Percentiles rank a stretch among this genome's conserved stretches.
These are phyloP conservation scores for Drosophila incognita DNA, from an alignment of 2,888 invertebrate genomes.

Conservation along the genomic window DNA sequence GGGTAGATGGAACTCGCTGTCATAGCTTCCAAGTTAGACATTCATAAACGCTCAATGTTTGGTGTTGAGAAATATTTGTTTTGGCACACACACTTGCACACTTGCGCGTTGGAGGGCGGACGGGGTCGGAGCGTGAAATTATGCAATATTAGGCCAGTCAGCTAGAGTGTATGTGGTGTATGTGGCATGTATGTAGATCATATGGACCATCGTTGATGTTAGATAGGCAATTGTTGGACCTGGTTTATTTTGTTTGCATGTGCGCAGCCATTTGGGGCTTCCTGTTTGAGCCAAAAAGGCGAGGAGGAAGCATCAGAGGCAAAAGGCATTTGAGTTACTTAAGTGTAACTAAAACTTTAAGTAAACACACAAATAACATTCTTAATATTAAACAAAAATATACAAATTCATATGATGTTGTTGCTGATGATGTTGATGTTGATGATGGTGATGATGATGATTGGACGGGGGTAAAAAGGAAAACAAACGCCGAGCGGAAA, in stretches of 20 bases:
- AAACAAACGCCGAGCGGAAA: constrained; percentile 62
- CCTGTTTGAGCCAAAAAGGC: constrained; percentile 55
- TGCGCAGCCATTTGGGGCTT: constrained; percentile 68
- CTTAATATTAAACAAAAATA: constrained; percentile 80
- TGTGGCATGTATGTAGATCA: constrained; percentile 11
- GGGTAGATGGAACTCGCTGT: constrained; percentile 36
- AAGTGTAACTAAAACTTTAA: constrained; percentile 80
- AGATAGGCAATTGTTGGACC: constrained; percentile 46
- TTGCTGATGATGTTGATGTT: constrained; percentile 4
- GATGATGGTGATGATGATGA: constrained; percentile 19
- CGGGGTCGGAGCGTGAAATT: constrained; percentile 64
- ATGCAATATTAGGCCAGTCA: constrained; percentile 61
- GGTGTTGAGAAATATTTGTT: constrained; percentile 76
- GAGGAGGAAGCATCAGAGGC: background rate
- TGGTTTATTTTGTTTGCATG: constrained; percentile 78
- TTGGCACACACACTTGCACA: constrained; percentile 60
- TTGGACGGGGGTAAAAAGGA: constrained; percentile 42
- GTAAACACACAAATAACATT: constrained; percentile 81
- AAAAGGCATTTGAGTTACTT: constrained; percentile 73
- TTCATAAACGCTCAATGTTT: constrained; percentile 64
- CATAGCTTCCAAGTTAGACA: constrained; percentile 68
- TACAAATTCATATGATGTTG: constrained; percentile 60
- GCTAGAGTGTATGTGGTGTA: background rate
- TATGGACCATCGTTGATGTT: constrained; percentile 14
- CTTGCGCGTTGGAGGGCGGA: background rate